Conservation (phyloP, 2,797 vertebrate genomes). For the Kryptopterus vitreolus region DNA sequence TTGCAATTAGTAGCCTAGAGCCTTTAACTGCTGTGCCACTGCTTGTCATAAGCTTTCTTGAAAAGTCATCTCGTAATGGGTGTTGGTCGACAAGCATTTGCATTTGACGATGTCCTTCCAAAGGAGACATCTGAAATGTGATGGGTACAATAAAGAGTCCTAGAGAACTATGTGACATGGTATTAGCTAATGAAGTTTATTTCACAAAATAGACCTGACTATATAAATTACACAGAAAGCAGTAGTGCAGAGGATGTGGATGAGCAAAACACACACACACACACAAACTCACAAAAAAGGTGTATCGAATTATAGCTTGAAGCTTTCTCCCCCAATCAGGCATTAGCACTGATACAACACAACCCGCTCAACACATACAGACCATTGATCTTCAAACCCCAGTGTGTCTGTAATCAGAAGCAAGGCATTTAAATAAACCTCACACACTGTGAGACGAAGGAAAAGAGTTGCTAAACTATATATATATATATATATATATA, state of each 20-base stretch:
- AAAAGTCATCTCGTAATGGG: constrained; percentile 45
- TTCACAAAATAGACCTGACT: constrained; percentile 59
- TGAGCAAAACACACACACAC: constrained; percentile 51
- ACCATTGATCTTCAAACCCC: constrained; percentile 68
- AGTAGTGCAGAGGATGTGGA: constrained; percentile 48
- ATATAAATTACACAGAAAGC: constrained; percentile 58
- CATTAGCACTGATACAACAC: constrained; percentile 8
- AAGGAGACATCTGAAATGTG: constrained; percentile 41
- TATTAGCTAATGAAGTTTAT: constrained; percentile 67
- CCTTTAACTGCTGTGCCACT: not conserved
- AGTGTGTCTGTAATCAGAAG: constrained; percentile 72
- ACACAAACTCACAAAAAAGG: constrained; percentile 13
- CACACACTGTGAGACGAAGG: constrained; percentile 72
- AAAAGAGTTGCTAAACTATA: constrained; percentile 25
- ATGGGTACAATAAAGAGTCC: constrained; percentile 38
- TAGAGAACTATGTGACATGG: constrained; percentile 33
- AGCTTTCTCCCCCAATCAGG: not conserved
- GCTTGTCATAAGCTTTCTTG: constrained; percentile 31
- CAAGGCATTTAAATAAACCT: constrained; percentile 76
- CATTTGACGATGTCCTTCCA: constrained; percentile 54
- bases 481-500: too few relatives aligned
- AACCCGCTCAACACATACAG: constrained; percentile 52
- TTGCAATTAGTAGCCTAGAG: constrained; percentile 23
- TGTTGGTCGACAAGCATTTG: constrained; percentile 40
- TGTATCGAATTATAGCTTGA: constrained; percentile 29